A percentile compares a stretch with the other conserved stretches of the same genome.
Evolutionary conservation across 2,113 vertebrate genomes (phyloP).

Genomic region (Benitochromis conjunctus): DNA sequence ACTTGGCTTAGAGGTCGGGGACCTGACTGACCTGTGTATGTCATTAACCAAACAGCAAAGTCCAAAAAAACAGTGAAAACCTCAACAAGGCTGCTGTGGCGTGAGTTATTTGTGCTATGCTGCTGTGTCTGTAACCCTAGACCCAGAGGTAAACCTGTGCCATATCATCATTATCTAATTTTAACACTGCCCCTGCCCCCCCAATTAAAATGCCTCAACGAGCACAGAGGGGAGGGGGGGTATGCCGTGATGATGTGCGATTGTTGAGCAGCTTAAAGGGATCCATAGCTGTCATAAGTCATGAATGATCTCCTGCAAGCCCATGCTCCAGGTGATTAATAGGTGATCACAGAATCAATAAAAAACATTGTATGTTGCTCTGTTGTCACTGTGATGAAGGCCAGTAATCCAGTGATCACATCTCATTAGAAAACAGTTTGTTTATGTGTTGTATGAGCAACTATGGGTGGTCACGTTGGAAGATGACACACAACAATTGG

Average conservation of each 20-base stretch:
- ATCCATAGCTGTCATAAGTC: conserved; percentile 26
- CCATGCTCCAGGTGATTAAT: not conserved
- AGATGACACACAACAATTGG: conserved; percentile 57
- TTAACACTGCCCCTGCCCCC: not conserved
- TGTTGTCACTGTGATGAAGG: not conserved
- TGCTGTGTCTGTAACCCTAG: not conserved
- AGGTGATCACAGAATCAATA: not conserved
- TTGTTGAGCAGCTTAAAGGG: conserved; percentile 32
- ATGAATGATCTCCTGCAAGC: not conserved
- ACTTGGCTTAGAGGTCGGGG: not conserved
- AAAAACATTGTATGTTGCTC: not conserved
- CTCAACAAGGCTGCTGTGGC: not conserved
- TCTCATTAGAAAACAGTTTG: not conserved
- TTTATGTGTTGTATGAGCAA: conserved; percentile 4
- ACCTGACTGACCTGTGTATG: not conserved
- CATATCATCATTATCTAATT: not conserved
- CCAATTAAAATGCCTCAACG: not conserved
- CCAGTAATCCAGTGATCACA: not conserved
- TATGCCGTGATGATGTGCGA: not conserved
- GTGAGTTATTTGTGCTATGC: not conserved
- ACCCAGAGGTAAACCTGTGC: not conserved
- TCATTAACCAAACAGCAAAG: conserved; percentile 31
- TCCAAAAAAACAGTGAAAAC: conserved; percentile 9
- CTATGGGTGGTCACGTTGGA: conserved; percentile 50
- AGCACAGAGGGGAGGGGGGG: not conserved